phyloP scores from a whole-genome alignment of 2,113 vertebrate species.

The Atractosteus spatula region DNA sequence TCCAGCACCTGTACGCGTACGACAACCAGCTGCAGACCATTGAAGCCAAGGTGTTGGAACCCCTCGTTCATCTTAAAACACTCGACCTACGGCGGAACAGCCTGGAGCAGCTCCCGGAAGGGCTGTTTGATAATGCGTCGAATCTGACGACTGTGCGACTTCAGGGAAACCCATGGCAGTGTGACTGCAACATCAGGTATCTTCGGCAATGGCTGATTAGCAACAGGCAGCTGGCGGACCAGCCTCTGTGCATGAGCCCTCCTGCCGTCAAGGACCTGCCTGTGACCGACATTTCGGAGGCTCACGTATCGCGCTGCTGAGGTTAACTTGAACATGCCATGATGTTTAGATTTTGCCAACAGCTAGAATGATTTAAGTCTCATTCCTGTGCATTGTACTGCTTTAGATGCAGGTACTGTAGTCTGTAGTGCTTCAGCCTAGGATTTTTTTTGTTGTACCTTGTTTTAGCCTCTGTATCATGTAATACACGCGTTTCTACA shows the following conservation, averaged over 20 bases:
- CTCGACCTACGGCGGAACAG: not conserved
- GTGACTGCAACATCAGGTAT: slow-evolving; percentile 5
- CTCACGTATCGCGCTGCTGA: not conserved
- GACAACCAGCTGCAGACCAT: not conserved
- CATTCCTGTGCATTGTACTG: too few species aligned
- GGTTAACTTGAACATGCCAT: too few species aligned
- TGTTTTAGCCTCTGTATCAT: too few species aligned
- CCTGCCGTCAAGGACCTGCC: not conserved
- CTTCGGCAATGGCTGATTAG: not conserved
- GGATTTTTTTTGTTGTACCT: too few species aligned
- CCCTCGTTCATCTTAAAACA: not conserved
- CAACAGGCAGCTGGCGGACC: not conserved
- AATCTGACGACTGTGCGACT: not conserved
- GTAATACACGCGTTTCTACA: too few species aligned
- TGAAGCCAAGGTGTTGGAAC: not conserved
- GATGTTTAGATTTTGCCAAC: too few species aligned
- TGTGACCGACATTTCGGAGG: not conserved
- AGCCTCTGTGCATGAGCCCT: not conserved
- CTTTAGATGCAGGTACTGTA: too few species aligned
- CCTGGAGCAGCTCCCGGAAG: not conserved
- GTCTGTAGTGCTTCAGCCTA: too few species aligned
- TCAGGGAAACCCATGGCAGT: slow-evolving; percentile 1
- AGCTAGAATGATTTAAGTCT: too few species aligned
- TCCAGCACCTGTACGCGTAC: not conserved
- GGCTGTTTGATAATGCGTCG: not conserved